Base-by-base conservation (phyloP, 2,888 invertebrate genomes). In the Capitulum mitella region DNA sequence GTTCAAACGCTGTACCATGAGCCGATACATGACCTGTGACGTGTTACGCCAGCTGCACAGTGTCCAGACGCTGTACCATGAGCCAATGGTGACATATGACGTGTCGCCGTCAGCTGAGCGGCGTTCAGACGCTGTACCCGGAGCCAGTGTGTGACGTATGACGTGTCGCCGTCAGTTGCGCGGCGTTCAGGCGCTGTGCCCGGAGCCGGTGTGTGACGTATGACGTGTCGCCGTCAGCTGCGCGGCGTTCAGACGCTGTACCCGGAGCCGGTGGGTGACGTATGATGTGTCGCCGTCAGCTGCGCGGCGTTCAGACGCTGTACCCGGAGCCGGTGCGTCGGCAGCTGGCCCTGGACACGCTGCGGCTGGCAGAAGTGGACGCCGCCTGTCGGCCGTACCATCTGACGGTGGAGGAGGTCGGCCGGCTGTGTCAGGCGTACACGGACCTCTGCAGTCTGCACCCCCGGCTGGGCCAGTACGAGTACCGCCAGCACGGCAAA, bases 351-450 rank as follows among this genome's bases (percentile, higher is more conserved):
- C 83, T 87, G 1, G 88, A 89, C 84, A 88, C 95, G 86, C 91
- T 92, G 83, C 86, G 89, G 80, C 85, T 90, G 80, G 90, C 95
- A 0, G 92, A 92, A 78, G 87, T 97, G 0, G 89, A 92, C 83
- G 91, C 91, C 0, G 87, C 89, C 0, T 87, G 89, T 0, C 88
- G 92, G 83, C 90, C 96, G 0, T 92, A 89, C 83, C 89, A 93
- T 84, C 87, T 97, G 78, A 89, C 91, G 0, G 91, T 94, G 79
- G 90, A 90, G 79, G 95, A 97, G 84, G 92, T 93, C 84, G 88
- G 90, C 14, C 88, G 91, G 82, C 85, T 97, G 79, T 92, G 93
- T 83, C 88, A 90, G 82, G 92, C 91, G 2, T 97, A 96, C 85
- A 89, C 89, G 83, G 88, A 90, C 81, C 90, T 94, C 58, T 89